These are phyloP conservation scores for Glaucopsyche alexis DNA, from an alignment of 2,888 invertebrate species.

Conservation along the genomic window DNA sequence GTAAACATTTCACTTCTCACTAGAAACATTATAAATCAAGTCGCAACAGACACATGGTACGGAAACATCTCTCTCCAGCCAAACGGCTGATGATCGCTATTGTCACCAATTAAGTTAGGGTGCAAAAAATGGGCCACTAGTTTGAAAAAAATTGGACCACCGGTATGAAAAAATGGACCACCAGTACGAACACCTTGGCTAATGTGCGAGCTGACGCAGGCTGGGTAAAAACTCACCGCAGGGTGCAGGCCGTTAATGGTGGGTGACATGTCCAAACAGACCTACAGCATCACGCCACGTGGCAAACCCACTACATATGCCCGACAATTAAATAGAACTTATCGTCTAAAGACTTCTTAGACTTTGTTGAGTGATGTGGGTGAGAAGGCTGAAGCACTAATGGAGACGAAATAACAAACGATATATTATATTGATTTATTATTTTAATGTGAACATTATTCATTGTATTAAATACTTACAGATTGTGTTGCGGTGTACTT, in stretches of 20 bases:
- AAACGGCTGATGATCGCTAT: conserved; percentile 68
- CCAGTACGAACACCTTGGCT: conserved; percentile 72
- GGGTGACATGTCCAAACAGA: conserved; percentile 67
- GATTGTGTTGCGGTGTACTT: no score
- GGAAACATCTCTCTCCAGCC: conserved; percentile 74
- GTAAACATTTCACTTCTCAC: conserved; percentile 21
- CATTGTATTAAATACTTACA: no score
- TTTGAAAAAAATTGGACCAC: conserved; percentile 54
- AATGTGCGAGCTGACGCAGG: conserved; percentile 74
- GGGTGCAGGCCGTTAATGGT: conserved; percentile 59
- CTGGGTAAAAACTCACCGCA: conserved; percentile 57
- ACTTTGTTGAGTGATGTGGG: conserved; percentile 1
- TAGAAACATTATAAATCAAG: conserved; percentile 30
- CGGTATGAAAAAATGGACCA: conserved; percentile 62
- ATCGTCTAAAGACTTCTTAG: neutral
- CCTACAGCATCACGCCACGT: conserved; percentile 59
- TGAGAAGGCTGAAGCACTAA: neutral
- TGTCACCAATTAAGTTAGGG: conserved; percentile 74
- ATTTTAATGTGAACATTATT: no score
- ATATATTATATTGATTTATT: no score
- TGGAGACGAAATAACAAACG: neutral
- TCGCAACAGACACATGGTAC: conserved; percentile 55
- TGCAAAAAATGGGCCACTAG: conserved; percentile 51
- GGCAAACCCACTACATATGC: conserved; percentile 37
- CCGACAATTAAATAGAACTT: conserved; percentile 13